Conservation (phyloP, 2,113 vertebrate genomes). For the Corythoichthys intestinalis region DNA sequence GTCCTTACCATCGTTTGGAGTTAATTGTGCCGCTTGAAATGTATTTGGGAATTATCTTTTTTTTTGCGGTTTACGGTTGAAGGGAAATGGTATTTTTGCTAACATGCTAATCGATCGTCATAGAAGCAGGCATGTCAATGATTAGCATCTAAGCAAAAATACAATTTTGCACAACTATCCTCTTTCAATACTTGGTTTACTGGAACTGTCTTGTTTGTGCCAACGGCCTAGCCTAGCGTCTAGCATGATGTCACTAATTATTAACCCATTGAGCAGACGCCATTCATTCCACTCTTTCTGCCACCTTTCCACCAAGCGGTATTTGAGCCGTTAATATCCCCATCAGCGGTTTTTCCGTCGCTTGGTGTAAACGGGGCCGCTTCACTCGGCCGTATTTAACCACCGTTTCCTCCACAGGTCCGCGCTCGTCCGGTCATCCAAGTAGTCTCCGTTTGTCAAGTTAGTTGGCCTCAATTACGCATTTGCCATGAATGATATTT, state of each 20-base stretch:
- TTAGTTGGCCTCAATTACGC: conserved; percentile 91
- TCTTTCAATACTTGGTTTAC: no score
- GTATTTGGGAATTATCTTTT: no score
- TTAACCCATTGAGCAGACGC: conserved; percentile 41
- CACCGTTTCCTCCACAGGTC: conserved; percentile 92
- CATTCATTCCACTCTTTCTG: conserved; percentile 27
- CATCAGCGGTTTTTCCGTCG: neutral
- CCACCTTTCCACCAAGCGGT: conserved; percentile 2
- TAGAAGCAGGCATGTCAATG: no score
- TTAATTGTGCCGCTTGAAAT: no score
- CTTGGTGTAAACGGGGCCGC: conserved; percentile 12
- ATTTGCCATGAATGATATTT: conserved; percentile 79
- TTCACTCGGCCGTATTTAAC: conserved; percentile 77
- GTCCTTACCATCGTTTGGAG: no score
- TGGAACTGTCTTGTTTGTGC: conserved; percentile 15
- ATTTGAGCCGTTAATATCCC: neutral
- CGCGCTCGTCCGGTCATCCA: conserved; percentile 87
- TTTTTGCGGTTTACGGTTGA: conserved; percentile 2
- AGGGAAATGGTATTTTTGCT: no score
- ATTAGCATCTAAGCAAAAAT: no score
- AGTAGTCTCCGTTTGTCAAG: conserved; percentile 97
- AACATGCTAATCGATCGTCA: no score
- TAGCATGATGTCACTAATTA: conserved; percentile 71
- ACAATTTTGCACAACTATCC: no score
- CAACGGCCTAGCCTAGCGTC: conserved; percentile 40